These are phyloP conservation scores for Lasioglossum figueresi DNA, from an alignment of 2,888 invertebrate genomes.

Conservation along the genomic window DNA sequence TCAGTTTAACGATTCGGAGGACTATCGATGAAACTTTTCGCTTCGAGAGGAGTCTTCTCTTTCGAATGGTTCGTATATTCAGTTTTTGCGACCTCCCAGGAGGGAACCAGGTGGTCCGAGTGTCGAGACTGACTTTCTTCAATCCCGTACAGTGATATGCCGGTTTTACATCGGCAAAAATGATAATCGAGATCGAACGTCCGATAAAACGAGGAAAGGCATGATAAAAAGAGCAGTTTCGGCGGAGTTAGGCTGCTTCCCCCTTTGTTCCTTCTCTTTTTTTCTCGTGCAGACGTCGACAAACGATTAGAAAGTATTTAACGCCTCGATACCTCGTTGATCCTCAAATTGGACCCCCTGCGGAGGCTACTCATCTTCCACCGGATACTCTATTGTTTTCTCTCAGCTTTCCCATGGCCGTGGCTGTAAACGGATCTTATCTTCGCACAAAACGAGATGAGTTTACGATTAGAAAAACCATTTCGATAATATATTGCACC, in stretches of 20 bases:
- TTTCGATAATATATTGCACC: neutral
- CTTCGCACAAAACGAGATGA: slow-evolving; percentile 32
- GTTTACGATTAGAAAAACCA: slow-evolving; percentile 7
- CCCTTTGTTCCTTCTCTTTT: neutral
- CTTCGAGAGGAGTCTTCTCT: neutral
- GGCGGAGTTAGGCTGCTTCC: slow-evolving; percentile 61
- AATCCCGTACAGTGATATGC: slow-evolving; percentile 67
- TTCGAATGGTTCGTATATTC: slow-evolving; percentile 50
- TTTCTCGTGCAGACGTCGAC: slow-evolving; percentile 21
- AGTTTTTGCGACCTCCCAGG: slow-evolving; percentile 65
- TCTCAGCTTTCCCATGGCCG: slow-evolving; percentile 42
- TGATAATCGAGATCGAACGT: slow-evolving; percentile 68
- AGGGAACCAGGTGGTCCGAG: slow-evolving; percentile 74
- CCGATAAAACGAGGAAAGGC: slow-evolving; percentile 43
- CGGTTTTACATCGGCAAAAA: slow-evolving; percentile 68
- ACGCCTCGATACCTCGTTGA: slow-evolving; percentile 47
- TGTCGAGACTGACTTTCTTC: slow-evolving; percentile 63
- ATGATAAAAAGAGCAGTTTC: slow-evolving; percentile 60
- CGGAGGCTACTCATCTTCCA: slow-evolving; percentile 50
- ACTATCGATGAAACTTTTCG: slow-evolving; percentile 16
- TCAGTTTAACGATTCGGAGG: neutral
- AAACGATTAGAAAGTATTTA: slow-evolving; percentile 73
- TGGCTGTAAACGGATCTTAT: slow-evolving; percentile 18
- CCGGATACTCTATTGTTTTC: slow-evolving; percentile 67
- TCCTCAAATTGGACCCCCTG: slow-evolving; percentile 61